Evolutionary conservation across 2,797 vertebrate species (phyloP), one percentile per base, ranked within the genome.

Genomic region (Falco concolor): DNA sequence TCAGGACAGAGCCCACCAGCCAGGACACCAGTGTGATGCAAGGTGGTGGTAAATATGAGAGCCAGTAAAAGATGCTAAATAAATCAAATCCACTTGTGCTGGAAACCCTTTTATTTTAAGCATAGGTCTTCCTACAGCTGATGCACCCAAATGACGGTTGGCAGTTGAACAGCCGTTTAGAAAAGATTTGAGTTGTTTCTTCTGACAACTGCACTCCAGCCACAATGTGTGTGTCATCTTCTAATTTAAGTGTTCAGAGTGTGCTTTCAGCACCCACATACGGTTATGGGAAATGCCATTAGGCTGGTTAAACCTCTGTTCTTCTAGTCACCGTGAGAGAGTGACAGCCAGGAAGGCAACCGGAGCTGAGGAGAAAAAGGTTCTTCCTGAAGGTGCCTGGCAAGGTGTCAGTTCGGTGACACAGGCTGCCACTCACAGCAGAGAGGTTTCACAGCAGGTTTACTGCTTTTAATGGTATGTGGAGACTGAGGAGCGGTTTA

Each of bases 151-250:
- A 94, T 24, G 92, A 97, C 89, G 93, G 93, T 56, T 96, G 90
- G 92, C 94, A 97, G 95, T 81, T 36, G 47, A 97, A 89, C 97
- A 97, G 97, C 97, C 97, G 97, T 90, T 94, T 95, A 96, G 91
- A 93, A 91, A 87, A 96, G 96, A 97, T 95, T 95, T 93, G 95
- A 97, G 96, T 89, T 92, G 90, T 95, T 95, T 65, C 92, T 96
- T 97, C 90, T 92, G 92, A 78, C 93, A 92, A 84, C 84, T 70
- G 78, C 25, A 3, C 50, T 88, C 57, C 64, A 63, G 82, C 78
- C 83, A 64, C 1, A 12, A 93, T 89, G 95, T 22, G 14, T 78
- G 59, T 93, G 86, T 94, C 96, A 96, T 87, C 94, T 96, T 93
- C 94, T 97, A 87, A 95, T 95, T 95, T 91, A 53, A 95, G 90